Percentiles rank a stretch among this genome's conserved stretches.
phyloP scores from a whole-genome alignment of 2,888 invertebrate species.

The Amblyjoppa fuscipennis region DNA sequence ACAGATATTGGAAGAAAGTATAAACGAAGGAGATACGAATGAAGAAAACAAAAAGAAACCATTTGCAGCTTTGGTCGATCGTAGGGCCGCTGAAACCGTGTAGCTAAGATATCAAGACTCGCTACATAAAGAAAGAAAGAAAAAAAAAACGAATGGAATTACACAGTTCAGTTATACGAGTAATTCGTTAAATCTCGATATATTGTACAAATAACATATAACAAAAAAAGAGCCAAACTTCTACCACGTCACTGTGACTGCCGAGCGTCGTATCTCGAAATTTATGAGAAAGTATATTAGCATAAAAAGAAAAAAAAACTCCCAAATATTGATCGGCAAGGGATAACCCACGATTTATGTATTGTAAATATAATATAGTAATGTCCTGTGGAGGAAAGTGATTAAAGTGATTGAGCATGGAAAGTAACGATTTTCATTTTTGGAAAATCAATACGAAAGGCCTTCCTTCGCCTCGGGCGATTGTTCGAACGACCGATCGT shows the following conservation, averaged over 20 bases:
- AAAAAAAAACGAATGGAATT: constrained; percentile 18
- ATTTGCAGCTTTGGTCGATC: constrained; percentile 33
- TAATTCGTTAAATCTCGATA: constrained; percentile 35
- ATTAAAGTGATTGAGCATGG: constrained; percentile 53
- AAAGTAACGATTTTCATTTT: constrained; percentile 21
- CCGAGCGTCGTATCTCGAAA: constrained; percentile 23
- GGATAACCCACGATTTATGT: constrained; percentile 42
- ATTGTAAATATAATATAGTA: constrained; percentile 58
- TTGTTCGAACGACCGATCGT: constrained; percentile 21
- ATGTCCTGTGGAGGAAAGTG: constrained; percentile 47
- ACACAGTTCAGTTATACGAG: constrained; percentile 19
- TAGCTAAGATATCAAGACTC: constrained; percentile 23
- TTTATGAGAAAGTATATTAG: constrained; percentile 15
- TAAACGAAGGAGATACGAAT: not conserved
- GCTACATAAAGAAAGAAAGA: not conserved
- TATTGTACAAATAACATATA: constrained; percentile 58
- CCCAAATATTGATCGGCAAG: constrained; percentile 18
- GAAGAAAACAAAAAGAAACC: not conserved
- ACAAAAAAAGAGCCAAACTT: constrained; percentile 48
- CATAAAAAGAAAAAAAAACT: constrained; percentile 21
- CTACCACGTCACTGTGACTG: constrained; percentile 22
- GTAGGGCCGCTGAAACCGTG: not conserved
- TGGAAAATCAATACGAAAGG: not conserved
- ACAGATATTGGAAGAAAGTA: not conserved
- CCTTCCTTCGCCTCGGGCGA: not conserved